Evolutionary conservation across 2,113 vertebrate species (phyloP).

Genomic region (Xiphias gladius): DNA sequence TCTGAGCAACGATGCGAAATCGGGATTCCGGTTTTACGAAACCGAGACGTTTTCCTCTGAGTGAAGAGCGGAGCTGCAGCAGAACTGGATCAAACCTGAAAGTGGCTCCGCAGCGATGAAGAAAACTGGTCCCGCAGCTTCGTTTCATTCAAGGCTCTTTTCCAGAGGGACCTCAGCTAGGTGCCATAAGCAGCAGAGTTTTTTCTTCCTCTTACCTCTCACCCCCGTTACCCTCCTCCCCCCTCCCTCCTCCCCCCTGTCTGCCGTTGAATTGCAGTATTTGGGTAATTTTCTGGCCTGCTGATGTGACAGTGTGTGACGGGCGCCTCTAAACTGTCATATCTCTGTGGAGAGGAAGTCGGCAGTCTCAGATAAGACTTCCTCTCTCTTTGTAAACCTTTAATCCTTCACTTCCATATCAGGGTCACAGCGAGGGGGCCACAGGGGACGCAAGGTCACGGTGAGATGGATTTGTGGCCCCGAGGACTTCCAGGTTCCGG

Average conservation of each 20-base stretch:
- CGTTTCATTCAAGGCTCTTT: no score
- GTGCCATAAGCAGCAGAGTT: background rate
- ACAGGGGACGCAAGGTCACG: constrained; percentile 1
- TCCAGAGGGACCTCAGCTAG: background rate
- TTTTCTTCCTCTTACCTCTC: background rate
- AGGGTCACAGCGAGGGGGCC: background rate
- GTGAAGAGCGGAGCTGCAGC: no score
- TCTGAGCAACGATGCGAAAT: no score
- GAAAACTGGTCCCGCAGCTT: no score
- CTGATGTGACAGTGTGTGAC: constrained; percentile 68
- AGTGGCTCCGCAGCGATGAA: no score
- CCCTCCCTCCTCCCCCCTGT: constrained; percentile 49
- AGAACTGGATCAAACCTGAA: no score
- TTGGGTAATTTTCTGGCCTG: constrained; percentile 73
- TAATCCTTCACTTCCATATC: constrained; percentile 9
- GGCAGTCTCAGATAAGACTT: constrained; percentile 76
- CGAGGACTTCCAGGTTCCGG: background rate
- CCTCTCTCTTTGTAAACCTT: constrained; percentile 41
- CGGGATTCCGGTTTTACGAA: no score
- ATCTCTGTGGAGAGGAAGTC: constrained; percentile 76
- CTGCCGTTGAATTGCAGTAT: constrained; percentile 59
- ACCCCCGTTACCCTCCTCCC: background rate
- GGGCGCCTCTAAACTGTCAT: constrained; percentile 68
- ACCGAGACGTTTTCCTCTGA: no score
- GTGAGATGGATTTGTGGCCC: background rate